These are phyloP conservation scores for Cerastoderma edule DNA, from an alignment of 2,888 invertebrate genomes.

Conservation along the genomic window DNA sequence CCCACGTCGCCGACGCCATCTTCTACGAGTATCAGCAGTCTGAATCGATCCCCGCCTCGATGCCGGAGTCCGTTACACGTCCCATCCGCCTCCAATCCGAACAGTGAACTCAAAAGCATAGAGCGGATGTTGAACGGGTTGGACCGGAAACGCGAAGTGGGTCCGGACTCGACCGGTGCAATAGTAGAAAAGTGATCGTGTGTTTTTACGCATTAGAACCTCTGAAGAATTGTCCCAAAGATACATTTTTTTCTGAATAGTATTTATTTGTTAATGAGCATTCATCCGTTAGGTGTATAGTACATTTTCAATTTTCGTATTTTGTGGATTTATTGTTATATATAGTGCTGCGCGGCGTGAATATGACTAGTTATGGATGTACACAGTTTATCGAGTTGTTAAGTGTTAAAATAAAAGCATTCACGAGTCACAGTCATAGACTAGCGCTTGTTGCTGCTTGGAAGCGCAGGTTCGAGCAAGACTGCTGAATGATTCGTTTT, in stretches of 20 bases:
- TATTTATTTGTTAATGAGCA: constrained; percentile 23
- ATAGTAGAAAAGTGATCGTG: constrained; percentile 60
- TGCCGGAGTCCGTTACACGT: constrained; percentile 62
- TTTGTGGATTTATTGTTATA: neutral
- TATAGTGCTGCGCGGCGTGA: constrained; percentile 24
- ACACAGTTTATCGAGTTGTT: constrained; percentile 13
- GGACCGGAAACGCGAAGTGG: constrained; percentile 87
- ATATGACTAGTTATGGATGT: neutral
- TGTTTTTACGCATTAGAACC: constrained; percentile 16
- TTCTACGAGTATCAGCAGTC: constrained; percentile 50
- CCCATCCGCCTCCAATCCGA: constrained; percentile 83
- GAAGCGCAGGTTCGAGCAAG: no score
- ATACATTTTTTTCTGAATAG: constrained; percentile 7
- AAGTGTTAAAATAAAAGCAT: no score
- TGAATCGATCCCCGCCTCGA: constrained; percentile 61
- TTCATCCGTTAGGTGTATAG: constrained; percentile 12
- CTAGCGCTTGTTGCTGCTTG: no score
- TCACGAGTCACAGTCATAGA: no score
- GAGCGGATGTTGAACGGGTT: constrained; percentile 99
- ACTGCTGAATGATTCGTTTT: no score
- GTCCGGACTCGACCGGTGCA: constrained; percentile 62
- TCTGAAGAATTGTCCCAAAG: constrained; percentile 19
- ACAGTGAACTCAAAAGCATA: constrained; percentile 96
- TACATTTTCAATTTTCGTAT: no score
- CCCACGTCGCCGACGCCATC: constrained; percentile 56